These are phyloP conservation scores for Babylonia areolata DNA, from an alignment of 1,140 invertebrate species.

Conservation along the genomic window DNA sequence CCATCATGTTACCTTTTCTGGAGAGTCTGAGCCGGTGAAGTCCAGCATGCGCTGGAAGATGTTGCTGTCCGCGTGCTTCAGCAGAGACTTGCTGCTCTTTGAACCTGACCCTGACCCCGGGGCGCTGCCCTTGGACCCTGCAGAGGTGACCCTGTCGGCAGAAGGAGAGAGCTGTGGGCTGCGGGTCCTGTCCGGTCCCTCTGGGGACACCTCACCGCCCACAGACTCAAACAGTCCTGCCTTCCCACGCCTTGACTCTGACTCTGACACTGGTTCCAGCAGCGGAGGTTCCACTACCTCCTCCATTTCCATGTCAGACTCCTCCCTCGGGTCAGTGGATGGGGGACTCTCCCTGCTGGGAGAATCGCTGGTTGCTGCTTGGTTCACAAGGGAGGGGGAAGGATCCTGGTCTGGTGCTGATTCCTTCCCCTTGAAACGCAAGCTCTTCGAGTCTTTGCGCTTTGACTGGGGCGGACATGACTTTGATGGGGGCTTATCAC, in stretches of 20 bases:
- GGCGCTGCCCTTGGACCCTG: background rate
- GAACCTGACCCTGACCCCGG: background rate
- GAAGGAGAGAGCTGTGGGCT: background rate
- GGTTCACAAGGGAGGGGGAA: background rate
- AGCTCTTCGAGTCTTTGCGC: background rate
- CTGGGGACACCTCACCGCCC: no score
- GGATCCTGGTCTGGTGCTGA: background rate
- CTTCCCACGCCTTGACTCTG: background rate
- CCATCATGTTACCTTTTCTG: background rate
- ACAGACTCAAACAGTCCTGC: background rate
- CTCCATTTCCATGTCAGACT: slow-evolving; percentile 3
- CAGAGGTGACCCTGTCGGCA: background rate
- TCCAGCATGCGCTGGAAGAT: slow-evolving; percentile 37
- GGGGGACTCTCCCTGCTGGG: background rate
- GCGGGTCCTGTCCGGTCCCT: background rate
- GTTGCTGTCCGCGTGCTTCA: slow-evolving; percentile 32
- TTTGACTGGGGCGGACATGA: background rate
- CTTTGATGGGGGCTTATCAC: background rate
- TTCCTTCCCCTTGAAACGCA: background rate
- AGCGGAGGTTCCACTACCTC: background rate
- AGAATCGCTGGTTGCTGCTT: background rate
- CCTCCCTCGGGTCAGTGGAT: background rate
- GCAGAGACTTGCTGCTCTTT: background rate
- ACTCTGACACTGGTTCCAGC: background rate
- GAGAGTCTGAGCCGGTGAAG: background rate